These are phyloP conservation scores for Stegophylla sp. DNA, from an alignment of 2,888 invertebrate species.

Conservation along the genomic window DNA sequence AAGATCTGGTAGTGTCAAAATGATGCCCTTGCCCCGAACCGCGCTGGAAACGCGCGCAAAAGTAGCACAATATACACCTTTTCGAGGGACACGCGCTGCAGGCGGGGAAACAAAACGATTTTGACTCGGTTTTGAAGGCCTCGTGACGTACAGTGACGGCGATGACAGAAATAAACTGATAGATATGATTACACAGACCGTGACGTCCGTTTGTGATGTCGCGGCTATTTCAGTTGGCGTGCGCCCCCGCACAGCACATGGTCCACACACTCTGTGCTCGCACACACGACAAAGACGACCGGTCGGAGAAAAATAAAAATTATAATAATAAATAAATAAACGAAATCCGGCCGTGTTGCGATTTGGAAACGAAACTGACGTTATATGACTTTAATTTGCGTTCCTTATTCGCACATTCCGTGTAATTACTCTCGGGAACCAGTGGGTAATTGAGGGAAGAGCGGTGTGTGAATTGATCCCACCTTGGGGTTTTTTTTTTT, in stretches of 20 bases:
- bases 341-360: not conserved
- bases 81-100: not conserved
- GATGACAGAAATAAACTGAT: conserved; percentile 58
- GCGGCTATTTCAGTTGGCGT: conserved; percentile 53
- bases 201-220: conserved; percentile 57
- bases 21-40: no score
- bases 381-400: not conserved
- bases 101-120: conserved; percentile 26
- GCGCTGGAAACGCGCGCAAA: no score
- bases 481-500: no score
- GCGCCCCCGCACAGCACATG: conserved; percentile 50
- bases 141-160: conserved; percentile 34
- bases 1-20: no score
- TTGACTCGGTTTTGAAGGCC: conserved; percentile 16
- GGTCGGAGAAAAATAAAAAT: not conserved
- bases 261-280: not conserved
- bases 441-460: no score
- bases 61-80: not conserved
- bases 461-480: no score
- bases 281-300: not conserved
- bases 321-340: not conserved
- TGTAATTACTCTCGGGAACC: no score
- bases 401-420: not conserved
- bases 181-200: conserved; percentile 54
- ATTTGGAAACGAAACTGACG: not conserved